Conservation (phyloP, 2,888 invertebrate genomes). For the Temnothorax unifasciatus region DNA sequence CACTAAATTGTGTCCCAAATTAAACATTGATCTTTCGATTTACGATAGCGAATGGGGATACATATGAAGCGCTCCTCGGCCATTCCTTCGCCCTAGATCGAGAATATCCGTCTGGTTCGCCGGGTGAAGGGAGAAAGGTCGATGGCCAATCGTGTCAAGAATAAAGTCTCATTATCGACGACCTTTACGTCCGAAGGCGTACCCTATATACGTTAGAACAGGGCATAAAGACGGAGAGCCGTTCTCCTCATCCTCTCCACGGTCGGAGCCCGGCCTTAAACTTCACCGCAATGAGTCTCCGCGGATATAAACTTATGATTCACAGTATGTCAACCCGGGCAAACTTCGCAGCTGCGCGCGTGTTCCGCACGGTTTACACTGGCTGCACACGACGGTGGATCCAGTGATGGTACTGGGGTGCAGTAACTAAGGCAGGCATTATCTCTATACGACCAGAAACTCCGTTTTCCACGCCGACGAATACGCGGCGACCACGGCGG, state of each 20-base stretch:
- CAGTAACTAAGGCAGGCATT: constrained; percentile 21
- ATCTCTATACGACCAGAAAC: constrained; percentile 37
- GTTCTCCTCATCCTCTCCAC: neutral
- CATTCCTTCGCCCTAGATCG: neutral
- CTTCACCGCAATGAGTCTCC: constrained; percentile 47
- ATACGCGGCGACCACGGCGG: neutral
- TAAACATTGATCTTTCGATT: constrained; percentile 11
- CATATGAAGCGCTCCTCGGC: neutral
- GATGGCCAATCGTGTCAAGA: neutral
- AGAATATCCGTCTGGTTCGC: neutral
- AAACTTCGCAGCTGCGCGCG: constrained; percentile 55
- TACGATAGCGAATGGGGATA: neutral
- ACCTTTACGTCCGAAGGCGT: neutral
- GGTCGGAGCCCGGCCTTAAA: constrained; percentile 18
- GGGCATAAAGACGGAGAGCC: neutral
- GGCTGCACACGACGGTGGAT: neutral
- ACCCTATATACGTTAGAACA: neutral
- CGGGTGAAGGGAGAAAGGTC: neutral
- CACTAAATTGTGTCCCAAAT: neutral
- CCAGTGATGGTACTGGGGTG: constrained; percentile 7
- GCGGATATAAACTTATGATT: constrained; percentile 56
- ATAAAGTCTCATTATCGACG: constrained; percentile 44
- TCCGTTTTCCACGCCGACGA: constrained; percentile 22
- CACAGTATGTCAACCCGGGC: constrained; percentile 58
- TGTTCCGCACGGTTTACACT: constrained; percentile 37